Conservation (phyloP, 2,113 vertebrate genomes). For the Ranitomeya imitator region DNA sequence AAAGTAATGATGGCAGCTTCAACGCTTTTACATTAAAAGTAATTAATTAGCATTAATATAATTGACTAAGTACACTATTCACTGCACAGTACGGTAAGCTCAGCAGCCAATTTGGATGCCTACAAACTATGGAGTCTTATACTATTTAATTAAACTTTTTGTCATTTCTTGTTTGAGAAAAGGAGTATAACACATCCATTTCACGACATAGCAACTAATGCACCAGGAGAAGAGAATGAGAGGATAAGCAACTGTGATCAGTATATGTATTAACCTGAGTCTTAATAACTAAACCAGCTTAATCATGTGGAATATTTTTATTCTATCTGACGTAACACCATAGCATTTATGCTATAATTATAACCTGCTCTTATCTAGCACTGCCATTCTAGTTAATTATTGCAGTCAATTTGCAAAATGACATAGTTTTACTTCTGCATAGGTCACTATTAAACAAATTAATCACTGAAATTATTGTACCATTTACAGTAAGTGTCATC, state of each 20-base stretch:
- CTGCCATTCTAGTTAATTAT: slow-evolving; percentile 89
- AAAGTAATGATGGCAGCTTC: slow-evolving; percentile 2
- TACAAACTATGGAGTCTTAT: slow-evolving; percentile 81
- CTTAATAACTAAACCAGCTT: slow-evolving; percentile 86
- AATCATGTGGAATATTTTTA: slow-evolving; percentile 85
- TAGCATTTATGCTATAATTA: slow-evolving; percentile 87
- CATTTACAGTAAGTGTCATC: slow-evolving; percentile 86
- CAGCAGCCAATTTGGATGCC: slow-evolving; percentile 81
- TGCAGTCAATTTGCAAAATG: slow-evolving; percentile 90
- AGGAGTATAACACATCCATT: slow-evolving; percentile 84
- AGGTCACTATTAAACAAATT: slow-evolving; percentile 92
- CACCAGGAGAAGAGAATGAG: slow-evolving; percentile 76
- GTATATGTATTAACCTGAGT: slow-evolving; percentile 82
- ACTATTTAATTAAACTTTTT: slow-evolving; percentile 84
- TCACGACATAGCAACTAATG: slow-evolving; percentile 80
- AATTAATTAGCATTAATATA: slow-evolving; percentile 75
- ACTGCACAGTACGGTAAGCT: slow-evolving; percentile 70
- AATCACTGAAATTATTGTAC: slow-evolving; percentile 89
- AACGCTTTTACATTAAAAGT: slow-evolving; percentile 66
- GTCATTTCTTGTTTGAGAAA: slow-evolving; percentile 81
- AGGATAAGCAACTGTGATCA: slow-evolving; percentile 78
- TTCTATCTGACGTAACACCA: slow-evolving; percentile 84
- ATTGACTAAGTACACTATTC: slow-evolving; percentile 65
- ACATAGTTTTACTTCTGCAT: slow-evolving; percentile 89
- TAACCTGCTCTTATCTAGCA: slow-evolving; percentile 85